phyloP scores from a whole-genome alignment of 2,113 vertebrate genomes.

The Cettia cetti region DNA sequence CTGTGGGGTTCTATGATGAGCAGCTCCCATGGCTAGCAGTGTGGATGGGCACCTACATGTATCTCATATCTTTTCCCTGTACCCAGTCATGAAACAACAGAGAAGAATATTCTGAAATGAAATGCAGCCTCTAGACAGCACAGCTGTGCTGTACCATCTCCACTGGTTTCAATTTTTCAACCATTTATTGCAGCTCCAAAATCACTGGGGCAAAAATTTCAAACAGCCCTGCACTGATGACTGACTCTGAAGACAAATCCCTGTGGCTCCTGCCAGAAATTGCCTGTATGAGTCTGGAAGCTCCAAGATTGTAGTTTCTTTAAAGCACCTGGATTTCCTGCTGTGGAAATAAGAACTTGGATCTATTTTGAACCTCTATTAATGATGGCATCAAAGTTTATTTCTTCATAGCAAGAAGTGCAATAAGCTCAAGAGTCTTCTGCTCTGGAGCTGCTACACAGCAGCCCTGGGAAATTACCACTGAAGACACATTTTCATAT shows the following conservation, averaged over 20 bases:
- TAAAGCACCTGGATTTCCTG: background rate
- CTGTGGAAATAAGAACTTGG: background rate
- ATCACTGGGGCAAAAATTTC: background rate
- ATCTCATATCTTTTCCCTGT: background rate
- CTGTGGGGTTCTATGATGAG: background rate
- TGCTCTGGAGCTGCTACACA: background rate
- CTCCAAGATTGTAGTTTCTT: background rate
- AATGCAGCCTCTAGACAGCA: background rate
- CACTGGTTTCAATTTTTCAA: background rate
- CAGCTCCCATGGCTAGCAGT: fast-evolving
- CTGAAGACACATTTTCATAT: background rate
- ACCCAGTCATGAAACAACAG: background rate
- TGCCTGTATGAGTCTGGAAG: background rate
- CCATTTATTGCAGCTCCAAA: background rate
- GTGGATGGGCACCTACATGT: fast-evolving
- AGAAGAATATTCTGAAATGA: background rate
- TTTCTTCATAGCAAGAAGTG: background rate
- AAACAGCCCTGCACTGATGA: background rate
- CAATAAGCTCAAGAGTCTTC: background rate
- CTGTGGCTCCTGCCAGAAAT: background rate
- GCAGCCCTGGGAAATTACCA: background rate
- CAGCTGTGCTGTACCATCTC: background rate
- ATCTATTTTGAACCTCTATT: background rate
- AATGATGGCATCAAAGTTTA: background rate
- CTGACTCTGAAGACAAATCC: background rate